Evolutionary conservation across 2,113 vertebrate species (phyloP), one percentile per base, ranked within the genome.

Genomic region (Protomyctophum bolini): DNA sequence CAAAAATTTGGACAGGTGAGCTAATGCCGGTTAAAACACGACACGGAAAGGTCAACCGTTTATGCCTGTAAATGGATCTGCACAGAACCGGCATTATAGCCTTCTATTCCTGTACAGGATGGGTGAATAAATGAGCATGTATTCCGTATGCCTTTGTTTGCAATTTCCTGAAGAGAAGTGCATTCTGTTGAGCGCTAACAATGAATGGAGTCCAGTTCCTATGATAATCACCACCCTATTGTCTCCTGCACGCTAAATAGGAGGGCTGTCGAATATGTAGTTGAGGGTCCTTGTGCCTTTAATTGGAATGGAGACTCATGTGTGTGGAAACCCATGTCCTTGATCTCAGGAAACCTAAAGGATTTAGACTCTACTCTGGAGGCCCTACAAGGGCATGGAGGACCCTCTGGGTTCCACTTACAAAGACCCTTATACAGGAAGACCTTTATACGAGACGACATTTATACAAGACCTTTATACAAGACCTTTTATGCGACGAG

Each of bases 1-100:
- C 97, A 99, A 90, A 97, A 94, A 86, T 94, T 95, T 15, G 96
- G 96, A 76, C 97, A 98, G 96, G 97, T 98, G 76, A 57, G 92
- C 55, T 29, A 2, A 28, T 47, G 28, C 51, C 9, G 15, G 4
- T 33, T 55, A 7, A 64, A 29, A 67, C 55, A 11, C 51, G 28
- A 47, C 3, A 8, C 21, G 6, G 12, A 1, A 0, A 10, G 6
- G 8, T 50, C 49, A 54, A 54, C 12, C 11, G 11, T 54, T 66
- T 48, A 12, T 15, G 21, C 5, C 33, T 41, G 33, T 41, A 45
- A n/a, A 6, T n/a, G 12, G 15, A 56, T 66, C 3, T 50, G 52
- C 28, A 12, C 15, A 58, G 21, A 33, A 41, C 57, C 11, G 15
- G n/a, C 12, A 14, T 12, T 14, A 12, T 14, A 21, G 21, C 15